Evolutionary conservation across 1,140 invertebrate species (phyloP).

Genomic region (Tachypleus tridentatus): DNA sequence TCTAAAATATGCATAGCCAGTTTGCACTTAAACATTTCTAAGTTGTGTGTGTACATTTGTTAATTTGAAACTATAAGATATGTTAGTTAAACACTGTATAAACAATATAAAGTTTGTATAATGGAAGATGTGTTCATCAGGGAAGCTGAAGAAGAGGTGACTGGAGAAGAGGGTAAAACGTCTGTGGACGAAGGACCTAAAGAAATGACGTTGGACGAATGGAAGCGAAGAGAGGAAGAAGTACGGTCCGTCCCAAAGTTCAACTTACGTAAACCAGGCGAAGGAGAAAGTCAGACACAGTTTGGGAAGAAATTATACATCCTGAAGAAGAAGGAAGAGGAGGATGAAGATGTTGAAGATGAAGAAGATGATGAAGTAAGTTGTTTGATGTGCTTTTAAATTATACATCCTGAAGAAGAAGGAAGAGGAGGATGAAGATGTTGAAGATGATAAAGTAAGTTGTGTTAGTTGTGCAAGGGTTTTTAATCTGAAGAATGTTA

Average conservation of each 20-base stretch:
- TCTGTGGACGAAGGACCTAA: slow-evolving; percentile 20
- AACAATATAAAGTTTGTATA: too few relatives aligned
- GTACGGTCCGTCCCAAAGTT: slow-evolving; percentile 49
- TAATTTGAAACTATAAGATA: too few relatives aligned
- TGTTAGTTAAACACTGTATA: too few relatives aligned
- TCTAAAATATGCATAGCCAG: too few relatives aligned
- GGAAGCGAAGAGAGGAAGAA: slow-evolving; percentile 64
- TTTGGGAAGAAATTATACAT: slow-evolving; percentile 85
- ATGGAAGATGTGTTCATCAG: too few relatives aligned
- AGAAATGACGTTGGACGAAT: slow-evolving; percentile 76
- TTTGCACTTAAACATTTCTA: too few relatives aligned
- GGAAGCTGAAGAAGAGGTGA: background rate
- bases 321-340: slow-evolving; percentile 61
- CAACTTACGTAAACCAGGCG: slow-evolving; percentile 79
- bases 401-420: slow-evolving; percentile 69
- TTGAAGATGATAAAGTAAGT: slow-evolving; percentile 46
- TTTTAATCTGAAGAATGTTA: too few relatives aligned
- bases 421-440: slow-evolving; percentile 43
- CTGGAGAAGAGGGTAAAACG: background rate
- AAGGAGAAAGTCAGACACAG: slow-evolving; percentile 76
- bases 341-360: slow-evolving; percentile 44
- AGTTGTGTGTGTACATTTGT: too few relatives aligned
- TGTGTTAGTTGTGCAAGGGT: too few relatives aligned
- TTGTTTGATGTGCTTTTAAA: too few relatives aligned
- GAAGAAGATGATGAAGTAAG: slow-evolving; percentile 34